A percentile compares a stretch with the other conserved stretches of the same genome.
Conservation (phyloP, 2,113 vertebrate species). For the Octodon degus region DNA sequence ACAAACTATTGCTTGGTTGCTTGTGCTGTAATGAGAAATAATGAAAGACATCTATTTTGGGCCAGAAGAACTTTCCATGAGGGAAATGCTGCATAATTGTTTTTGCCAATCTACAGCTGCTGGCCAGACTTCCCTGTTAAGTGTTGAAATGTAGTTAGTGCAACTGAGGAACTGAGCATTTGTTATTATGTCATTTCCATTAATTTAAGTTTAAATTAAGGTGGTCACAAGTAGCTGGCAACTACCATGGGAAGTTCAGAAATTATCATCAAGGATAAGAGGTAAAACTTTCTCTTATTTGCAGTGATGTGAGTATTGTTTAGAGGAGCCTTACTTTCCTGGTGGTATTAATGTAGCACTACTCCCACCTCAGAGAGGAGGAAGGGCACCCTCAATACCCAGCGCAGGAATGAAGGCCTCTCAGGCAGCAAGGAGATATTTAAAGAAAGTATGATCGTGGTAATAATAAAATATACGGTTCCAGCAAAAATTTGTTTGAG, state of each 20-base stretch:
- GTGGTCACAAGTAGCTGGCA: background rate
- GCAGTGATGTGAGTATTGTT: background rate
- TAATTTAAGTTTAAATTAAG: constrained; percentile 36
- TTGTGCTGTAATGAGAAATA: constrained; percentile 6
- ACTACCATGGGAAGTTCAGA: background rate
- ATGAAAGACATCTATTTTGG: background rate
- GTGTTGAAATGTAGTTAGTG: background rate
- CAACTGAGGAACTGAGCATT: background rate
- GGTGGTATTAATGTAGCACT: background rate
- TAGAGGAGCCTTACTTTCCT: background rate
- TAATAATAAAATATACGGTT: background rate
- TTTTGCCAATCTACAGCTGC: background rate
- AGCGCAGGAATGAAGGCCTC: background rate
- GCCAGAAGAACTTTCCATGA: background rate
- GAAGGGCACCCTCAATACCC: background rate
- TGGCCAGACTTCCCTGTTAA: background rate
- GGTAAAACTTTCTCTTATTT: background rate
- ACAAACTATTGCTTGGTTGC: background rate
- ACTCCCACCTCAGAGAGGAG: background rate
- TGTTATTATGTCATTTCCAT: constrained; percentile 44
- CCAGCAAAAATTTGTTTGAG: background rate
- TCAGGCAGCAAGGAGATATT: background rate
- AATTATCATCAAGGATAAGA: background rate
- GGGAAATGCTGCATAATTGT: background rate
- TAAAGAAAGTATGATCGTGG: background rate